These are phyloP conservation scores for Porites divaricata DNA, from an alignment of 92 coral and sea anemone species.

Conservation along the genomic window DNA sequence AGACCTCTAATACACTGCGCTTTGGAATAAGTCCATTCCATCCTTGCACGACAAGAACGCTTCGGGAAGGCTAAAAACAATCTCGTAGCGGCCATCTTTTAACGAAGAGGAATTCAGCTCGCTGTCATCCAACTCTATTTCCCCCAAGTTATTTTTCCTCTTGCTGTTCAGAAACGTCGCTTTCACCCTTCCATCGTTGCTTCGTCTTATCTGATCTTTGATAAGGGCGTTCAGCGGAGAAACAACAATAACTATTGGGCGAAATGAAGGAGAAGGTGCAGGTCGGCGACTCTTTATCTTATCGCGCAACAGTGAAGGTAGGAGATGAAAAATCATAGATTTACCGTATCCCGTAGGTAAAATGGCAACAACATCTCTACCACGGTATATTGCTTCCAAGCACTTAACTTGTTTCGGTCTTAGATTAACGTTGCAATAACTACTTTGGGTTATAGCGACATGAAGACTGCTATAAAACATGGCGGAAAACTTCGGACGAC, in stretches of 20 bases:
- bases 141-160: too few species aligned
- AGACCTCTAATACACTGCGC: slow-evolving; percentile 50
- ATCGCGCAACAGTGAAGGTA: too few species aligned
- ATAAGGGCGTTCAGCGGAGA: too few species aligned
- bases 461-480: slow-evolving; percentile 35
- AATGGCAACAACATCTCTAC: too few species aligned
- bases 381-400: too few species aligned
- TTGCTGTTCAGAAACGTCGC: too few species aligned
- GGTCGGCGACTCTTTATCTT: too few species aligned
- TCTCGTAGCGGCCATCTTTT: slow-evolving; percentile 48
- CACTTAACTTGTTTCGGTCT: slow-evolving; percentile 50
- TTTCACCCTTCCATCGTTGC: slow-evolving; percentile 25
- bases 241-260: slow-evolving; percentile 38
- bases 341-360: too few species aligned
- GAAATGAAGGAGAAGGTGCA: background rate
- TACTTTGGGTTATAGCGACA: slow-evolving; percentile 28
- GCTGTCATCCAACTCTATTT: slow-evolving; percentile 40
- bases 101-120: slow-evolving; percentile 26
- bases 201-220: slow-evolving; percentile 44
- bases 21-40: slow-evolving; percentile 58
- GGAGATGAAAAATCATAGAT: too few species aligned
- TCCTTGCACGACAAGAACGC: slow-evolving; percentile 55
- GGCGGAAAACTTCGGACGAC: slow-evolving; percentile 1
- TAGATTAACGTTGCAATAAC: slow-evolving; percentile 25
- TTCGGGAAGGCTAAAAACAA: slow-evolving; percentile 53